A percentile compares a stretch with the other conserved stretches of the same genome.
Conservation (phyloP, 2,797 vertebrate species). For the Sebastes taczanowskii region DNA sequence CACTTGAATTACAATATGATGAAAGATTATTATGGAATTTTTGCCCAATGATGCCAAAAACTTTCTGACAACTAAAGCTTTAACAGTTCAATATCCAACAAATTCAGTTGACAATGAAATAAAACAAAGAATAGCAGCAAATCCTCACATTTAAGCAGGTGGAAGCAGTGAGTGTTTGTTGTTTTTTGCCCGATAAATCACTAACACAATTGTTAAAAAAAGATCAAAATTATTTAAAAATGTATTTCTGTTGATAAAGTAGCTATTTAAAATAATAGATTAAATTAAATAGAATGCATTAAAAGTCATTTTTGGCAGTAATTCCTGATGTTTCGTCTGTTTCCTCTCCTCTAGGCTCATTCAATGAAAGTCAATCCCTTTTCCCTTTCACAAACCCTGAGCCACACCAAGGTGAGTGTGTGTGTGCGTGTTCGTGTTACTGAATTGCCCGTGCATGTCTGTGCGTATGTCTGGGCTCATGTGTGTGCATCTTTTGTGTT, state of each 20-base stretch:
- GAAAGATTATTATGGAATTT: no score
- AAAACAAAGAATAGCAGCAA: not conserved
- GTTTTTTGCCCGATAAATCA: not conserved
- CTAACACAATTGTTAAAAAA: not conserved
- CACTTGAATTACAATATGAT: no score
- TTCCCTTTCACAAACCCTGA: conserved; percentile 85
- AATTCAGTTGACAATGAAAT: not conserved
- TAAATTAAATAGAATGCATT: not conserved
- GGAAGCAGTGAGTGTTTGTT: not conserved
- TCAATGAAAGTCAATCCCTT: conserved; percentile 89
- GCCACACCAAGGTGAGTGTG: conserved; percentile 84
- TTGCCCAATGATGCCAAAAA: no score
- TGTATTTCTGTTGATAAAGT: not conserved
- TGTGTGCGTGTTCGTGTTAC: not conserved
- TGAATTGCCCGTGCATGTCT: conserved; percentile 33
- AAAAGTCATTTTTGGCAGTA: not conserved
- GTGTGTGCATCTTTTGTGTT: conserved; percentile 68
- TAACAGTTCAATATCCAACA: not conserved
- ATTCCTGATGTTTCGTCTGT: not conserved
- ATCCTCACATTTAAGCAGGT: not conserved
- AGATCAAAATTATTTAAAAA: not conserved
- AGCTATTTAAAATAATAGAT: not conserved
- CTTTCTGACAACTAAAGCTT: no score
- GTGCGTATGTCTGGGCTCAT: conserved; percentile 26
- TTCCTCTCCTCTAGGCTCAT: conserved; percentile 80